Evolutionary conservation across 2,113 vertebrate species (phyloP), one percentile per base, ranked within the genome.

Genomic region (Salminus brasiliensis): DNA sequence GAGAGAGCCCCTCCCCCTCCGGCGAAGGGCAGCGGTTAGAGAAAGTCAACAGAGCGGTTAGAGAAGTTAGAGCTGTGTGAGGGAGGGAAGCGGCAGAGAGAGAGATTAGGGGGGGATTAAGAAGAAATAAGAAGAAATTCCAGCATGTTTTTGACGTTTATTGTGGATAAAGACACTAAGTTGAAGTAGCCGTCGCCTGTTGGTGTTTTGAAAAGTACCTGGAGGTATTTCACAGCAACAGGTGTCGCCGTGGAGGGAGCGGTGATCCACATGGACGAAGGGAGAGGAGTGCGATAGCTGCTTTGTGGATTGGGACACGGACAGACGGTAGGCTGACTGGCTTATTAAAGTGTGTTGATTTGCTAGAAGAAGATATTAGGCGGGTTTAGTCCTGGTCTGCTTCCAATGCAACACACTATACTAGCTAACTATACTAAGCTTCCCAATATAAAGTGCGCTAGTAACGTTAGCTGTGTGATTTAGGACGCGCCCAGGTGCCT

Each of bases 1-100:
- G 13, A 45, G 6, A 10, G 30, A 71, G 57, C 73, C 52, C 75
- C 81, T 71, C 81, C 78, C 76, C 29, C n/a, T n/a, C 62, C 23
- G 32, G 32, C 21, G 34, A 8, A 43, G 55, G 45, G 47, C 72
- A 72, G 27, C 27, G 43, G 73, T 62, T n/a, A n/a, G 23, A 29
- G 45, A 52, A 63, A 47, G 32, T 27, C 68, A 60, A 2, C 36
- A 21, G 9, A 32, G 52, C 23, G 18, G 21, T 3, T 16, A 25
- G n/a, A 53, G 32, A 55, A 65, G 53, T 4, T 34, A 36, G 11
- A 18, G 21, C 7, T 36, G 21, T 68, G 11, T 13, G 7, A 11
- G 11, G 6, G 7, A 11, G 25, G 1, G 1, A 36, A 76, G 53
- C 32, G 10, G 8, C 1, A 36, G n/a, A 23, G 39, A 55, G 45